Conservation (phyloP, 1,140 invertebrate genomes). For the Himalopsyche phryganea region DNA sequence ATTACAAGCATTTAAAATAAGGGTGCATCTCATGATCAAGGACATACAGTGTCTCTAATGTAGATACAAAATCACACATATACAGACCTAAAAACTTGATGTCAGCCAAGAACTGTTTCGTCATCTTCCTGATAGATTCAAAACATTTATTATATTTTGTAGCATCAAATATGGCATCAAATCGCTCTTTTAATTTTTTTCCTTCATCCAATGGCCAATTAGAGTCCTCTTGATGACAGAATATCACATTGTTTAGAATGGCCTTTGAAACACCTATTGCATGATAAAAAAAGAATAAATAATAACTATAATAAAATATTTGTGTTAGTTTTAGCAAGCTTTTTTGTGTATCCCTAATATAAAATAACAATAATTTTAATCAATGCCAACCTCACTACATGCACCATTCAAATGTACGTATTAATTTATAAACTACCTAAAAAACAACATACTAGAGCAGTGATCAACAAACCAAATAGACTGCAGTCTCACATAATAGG, state of each 20-base stretch:
- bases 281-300: too few relatives aligned
- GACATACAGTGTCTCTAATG: too few relatives aligned
- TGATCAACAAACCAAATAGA: too few relatives aligned
- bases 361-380: neutral
- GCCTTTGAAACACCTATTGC: conserved; percentile 84
- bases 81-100: conserved; percentile 47
- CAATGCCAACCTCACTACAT: too few relatives aligned
- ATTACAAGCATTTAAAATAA: too few relatives aligned
- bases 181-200: conserved; percentile 90
- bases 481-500: too few relatives aligned
- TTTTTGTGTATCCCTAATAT: neutral
- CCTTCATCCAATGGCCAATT: conserved; percentile 95
- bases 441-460: too few relatives aligned
- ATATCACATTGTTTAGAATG: conserved; percentile 94
- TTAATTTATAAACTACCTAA: too few relatives aligned
- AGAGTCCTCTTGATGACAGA: conserved; percentile 98
- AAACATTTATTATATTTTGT: conserved; percentile 90
- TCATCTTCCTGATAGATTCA: conserved; percentile 72
- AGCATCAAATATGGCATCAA: conserved; percentile 98
- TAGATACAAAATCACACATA: too few relatives aligned
- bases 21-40: too few relatives aligned
- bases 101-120: conserved; percentile 58
- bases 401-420: too few relatives aligned
- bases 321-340: neutral
- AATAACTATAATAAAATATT: neutral